These are phyloP conservation scores for Theocolax elegans DNA, from an alignment of 1,140 invertebrate genomes.

Conservation along the genomic window DNA sequence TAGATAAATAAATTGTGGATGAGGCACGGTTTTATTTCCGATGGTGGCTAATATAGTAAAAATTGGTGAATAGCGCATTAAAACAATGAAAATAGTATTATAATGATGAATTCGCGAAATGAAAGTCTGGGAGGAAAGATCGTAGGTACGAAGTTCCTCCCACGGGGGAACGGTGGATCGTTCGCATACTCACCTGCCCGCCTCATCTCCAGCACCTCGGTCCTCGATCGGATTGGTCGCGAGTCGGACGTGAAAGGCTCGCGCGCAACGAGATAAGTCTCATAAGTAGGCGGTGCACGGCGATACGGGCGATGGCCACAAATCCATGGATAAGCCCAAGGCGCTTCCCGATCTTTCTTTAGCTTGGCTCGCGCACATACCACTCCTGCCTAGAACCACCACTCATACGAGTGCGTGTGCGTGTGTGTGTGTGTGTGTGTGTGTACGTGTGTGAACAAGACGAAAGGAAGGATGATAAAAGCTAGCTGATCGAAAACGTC, in stretches of 20 bases:
- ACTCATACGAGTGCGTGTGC: not conserved
- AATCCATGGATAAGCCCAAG: constrained; percentile 49
- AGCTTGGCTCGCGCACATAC: no score
- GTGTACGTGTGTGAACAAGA: not conserved
- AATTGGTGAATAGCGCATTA: no score
- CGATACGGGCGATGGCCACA: constrained; percentile 56
- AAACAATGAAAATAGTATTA: no score
- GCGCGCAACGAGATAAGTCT: constrained; percentile 53
- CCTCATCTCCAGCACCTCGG: not conserved
- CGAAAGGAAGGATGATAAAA: constrained; percentile 45
- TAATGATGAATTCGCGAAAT: no score
- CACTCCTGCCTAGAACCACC: no score
- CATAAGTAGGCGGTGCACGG: constrained; percentile 62
- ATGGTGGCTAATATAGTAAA: no score
- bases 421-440: not conserved
- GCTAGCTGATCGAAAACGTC: constrained; percentile 54
- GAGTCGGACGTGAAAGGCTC: constrained; percentile 35
- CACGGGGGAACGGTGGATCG: no score
- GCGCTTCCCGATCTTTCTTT: constrained; percentile 3
- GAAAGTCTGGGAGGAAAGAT: no score
- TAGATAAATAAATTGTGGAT: no score
- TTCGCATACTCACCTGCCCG: not conserved
- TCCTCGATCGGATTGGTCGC: constrained; percentile 31
- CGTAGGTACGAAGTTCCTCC: no score
- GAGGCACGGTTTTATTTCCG: no score